Evolutionary conservation across 2,888 invertebrate species (phyloP).

Genomic region (Macropis europaea): DNA sequence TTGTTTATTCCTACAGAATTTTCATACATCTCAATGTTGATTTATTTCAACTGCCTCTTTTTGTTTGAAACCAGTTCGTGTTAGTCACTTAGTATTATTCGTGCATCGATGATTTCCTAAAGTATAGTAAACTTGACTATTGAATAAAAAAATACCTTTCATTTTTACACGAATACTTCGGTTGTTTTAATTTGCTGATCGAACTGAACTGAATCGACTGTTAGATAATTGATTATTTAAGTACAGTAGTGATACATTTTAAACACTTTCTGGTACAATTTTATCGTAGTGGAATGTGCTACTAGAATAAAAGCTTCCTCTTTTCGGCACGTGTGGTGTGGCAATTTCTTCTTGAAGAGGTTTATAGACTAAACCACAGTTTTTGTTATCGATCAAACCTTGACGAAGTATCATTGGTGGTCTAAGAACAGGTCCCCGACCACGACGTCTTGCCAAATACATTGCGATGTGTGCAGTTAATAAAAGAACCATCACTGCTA

Average conservation of each 20-base stretch:
- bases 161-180: not conserved
- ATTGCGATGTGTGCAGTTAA: conserved; percentile 66
- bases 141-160: not conserved
- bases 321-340: conserved; percentile 85
- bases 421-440: conserved; percentile 75
- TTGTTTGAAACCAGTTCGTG: not conserved
- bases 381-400: conserved; percentile 82
- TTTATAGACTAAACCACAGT: conserved; percentile 89
- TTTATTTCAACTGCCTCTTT: too few species aligned
- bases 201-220: not conserved
- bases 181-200: not conserved
- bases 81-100: not conserved
- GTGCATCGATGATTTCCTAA: not conserved
- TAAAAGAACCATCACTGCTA: conserved; percentile 65
- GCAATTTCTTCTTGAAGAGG: conserved; percentile 89
- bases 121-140: conserved; percentile 12
- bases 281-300: conserved; percentile 85
- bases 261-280: conserved; percentile 84
- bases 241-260: conserved; percentile 63
- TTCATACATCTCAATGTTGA: too few species aligned
- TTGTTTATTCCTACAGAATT: too few species aligned
- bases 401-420: conserved; percentile 77
- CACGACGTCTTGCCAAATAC: conserved; percentile 69
- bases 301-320: conserved; percentile 82
- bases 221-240: conserved; percentile 26